Base-by-base conservation (phyloP, 1,140 invertebrate species). In the Pinna nobilis region DNA sequence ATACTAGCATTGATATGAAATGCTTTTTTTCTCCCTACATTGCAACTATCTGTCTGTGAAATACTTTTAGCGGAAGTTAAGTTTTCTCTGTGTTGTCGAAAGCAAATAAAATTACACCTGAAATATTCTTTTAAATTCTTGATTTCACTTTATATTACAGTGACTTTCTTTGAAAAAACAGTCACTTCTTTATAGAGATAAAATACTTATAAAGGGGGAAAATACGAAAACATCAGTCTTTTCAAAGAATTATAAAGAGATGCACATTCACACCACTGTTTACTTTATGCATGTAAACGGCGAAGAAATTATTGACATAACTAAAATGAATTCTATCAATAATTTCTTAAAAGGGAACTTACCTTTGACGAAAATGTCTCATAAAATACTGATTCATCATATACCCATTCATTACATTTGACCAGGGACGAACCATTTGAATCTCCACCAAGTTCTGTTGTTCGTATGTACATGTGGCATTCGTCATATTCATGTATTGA, bases 201-300 rank as follows among this genome's bases (percentile, higher is more conserved):
- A n/a, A n/a, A n/a, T n/a, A n/a, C n/a, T n/a, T n/a, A 23, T 51
- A 2, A 25, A 2, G 28, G 20, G 28, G 30, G 20, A 33, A n/a
- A 20, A 5, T 2, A 82, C 83, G 86, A 85, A 93, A 91, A 94
- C 95, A 84, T 96, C 95, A 3, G 94, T 94, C 66, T 95, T 86
- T 78, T 93, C 91, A 20, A 94, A 94, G 84, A 95, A 94, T 32
- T 94, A 88, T 51, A 95, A 92, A 60, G 93, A 94, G 25, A 94
- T 94, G 69, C 94, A 79, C 83, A 95, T 35, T 51, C 64, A 67
- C 20, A 67, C 23, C 5, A 67, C 18, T 25, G 37, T 51, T 13
- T 53, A 33, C 64, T 67, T 2, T 15, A 41, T 20, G n/a, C n/a
- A n/a, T n/a, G n/a, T n/a, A 25, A 15, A 65, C 5, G 33, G 18